Conservation (phyloP, 2,113 vertebrate genomes). For the Camelus bactrianus region DNA sequence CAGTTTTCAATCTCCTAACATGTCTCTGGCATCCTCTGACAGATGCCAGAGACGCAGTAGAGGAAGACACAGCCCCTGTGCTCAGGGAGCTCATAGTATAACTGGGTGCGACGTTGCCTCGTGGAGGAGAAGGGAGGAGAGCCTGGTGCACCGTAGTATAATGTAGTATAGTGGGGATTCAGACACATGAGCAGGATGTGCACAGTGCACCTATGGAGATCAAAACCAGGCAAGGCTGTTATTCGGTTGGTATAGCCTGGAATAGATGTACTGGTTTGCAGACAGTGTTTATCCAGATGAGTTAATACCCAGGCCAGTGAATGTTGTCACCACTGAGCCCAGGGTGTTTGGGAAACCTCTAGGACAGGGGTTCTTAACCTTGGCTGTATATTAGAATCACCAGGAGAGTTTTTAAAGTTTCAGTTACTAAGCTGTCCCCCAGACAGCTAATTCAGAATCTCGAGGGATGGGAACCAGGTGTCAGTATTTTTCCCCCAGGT, state of each 20-base stretch:
- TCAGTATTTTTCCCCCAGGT: neutral
- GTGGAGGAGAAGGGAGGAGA: too few relatives aligned
- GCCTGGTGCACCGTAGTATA: rapidly evolving
- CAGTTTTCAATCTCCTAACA: neutral
- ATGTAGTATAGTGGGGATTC: neutral
- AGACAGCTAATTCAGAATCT: neutral
- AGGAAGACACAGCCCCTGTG: neutral
- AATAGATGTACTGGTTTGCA: neutral
- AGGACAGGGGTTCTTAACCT: neutral
- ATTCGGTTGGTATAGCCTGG: rapidly evolving
- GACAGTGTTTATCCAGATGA: neutral
- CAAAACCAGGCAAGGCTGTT: neutral
- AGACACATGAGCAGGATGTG: too few relatives aligned
- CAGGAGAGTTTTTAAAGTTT: neutral
- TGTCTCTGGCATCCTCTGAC: neutral
- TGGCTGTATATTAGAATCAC: neutral
- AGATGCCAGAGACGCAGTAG: neutral
- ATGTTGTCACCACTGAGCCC: neutral
- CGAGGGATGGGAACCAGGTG: neutral
- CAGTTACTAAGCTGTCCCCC: neutral
- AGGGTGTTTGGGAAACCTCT: neutral
- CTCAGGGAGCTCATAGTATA: neutral
- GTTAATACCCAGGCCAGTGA: neutral
- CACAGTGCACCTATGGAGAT: too few relatives aligned
- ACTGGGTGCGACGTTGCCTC: too few relatives aligned